These are phyloP conservation scores for Rhincodon typus DNA, from an alignment of 2,797 vertebrate species.

Conservation along the genomic window DNA sequence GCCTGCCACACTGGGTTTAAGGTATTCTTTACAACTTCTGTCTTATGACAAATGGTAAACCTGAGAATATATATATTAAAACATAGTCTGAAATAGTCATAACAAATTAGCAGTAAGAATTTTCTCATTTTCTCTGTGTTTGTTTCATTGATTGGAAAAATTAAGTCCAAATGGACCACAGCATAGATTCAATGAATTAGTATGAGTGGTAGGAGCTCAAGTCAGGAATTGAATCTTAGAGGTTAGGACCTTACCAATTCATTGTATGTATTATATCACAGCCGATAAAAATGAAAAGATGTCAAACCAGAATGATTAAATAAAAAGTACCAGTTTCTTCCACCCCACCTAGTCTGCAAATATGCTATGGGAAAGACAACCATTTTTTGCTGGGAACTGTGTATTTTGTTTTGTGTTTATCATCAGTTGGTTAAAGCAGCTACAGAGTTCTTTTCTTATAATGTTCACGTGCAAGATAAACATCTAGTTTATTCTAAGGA, in stretches of 20 bases:
- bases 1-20: conserved; percentile 90
- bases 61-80: conserved; percentile 50
- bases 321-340: neutral
- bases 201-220: neutral
- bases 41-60: conserved; percentile 86
- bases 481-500: neutral
- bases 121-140: neutral
- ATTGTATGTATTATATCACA: neutral
- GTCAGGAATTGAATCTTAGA: neutral
- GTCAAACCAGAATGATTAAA: neutral
- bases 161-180: neutral
- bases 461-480: neutral
- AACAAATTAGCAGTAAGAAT: neutral
- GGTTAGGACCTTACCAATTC: neutral
- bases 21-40: conserved; percentile 85
- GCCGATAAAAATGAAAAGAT: neutral
- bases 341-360: neutral
- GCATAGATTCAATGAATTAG: neutral
- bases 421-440: neutral
- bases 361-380: neutral
- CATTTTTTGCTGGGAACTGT: neutral
- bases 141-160: neutral
- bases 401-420: neutral
- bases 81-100: neutral
- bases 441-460: neutral